Base-by-base conservation (phyloP, 2,797 vertebrate species). In the Naso thynnoides region DNA sequence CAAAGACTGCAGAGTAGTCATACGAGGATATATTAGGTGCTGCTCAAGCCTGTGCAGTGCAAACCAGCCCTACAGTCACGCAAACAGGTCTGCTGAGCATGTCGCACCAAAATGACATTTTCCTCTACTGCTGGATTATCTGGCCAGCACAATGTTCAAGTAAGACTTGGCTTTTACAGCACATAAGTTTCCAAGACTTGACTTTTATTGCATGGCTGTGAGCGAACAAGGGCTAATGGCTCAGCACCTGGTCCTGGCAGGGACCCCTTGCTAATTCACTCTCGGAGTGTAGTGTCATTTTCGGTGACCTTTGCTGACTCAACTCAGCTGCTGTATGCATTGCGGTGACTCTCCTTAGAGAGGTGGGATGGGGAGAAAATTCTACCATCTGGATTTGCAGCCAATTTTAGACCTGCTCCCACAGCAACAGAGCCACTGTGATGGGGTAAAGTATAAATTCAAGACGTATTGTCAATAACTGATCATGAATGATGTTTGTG, bases 301-400 rank as follows among this genome's bases (percentile, higher is more conserved):
- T 67, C 44, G 0, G 72, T 89, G 88, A 88, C 87, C 88, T 90
- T 86, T 88, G 88, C 90, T 88, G 88, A 90, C 82, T 91, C 70
- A 74, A 79, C 80, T 78, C 52, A 48, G 78, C 79, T 57, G 58
- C 79, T 60, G 39, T 68, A 49, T 76, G 78, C 76, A 69, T 79
- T 70, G 73, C 42, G 49, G 76, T 18, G 48, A 55, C 67, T 81
- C 26, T 1, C 81, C 60, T 70, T 9, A 13, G 31, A 69, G 55
- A 59, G 39, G 23, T 8, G 15, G 26, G 53, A 57, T 19, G 0
- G 53, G 29, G 27, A 76, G 70, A 55, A 49, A 82, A 82, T 71
- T 56, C 66, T 67, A 74, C 18, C 0, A 2, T 42, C 57, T 69
- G 41, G 58, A 71, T 79, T 62, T 50, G 60, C 50, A 7, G 55